These are phyloP conservation scores for Narcine bancroftii DNA, from an alignment of 2,113 vertebrate species.

Conservation along the genomic window DNA sequence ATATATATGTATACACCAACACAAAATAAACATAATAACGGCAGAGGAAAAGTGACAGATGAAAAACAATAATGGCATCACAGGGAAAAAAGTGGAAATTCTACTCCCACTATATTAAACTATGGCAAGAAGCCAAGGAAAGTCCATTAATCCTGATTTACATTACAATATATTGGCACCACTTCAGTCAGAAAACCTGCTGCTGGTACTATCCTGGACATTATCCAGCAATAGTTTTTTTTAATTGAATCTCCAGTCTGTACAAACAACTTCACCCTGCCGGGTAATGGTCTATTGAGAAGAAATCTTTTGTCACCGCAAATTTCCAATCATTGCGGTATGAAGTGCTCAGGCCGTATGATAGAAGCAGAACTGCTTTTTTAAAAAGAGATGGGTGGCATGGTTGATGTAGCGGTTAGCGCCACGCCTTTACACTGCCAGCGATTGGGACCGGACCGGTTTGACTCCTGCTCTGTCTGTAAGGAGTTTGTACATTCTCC, in stretches of 20 bases:
- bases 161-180: neutral
- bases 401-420: no score
- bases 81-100: neutral
- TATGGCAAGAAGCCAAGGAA: neutral
- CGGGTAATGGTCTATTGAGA: neutral
- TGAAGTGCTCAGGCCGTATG: neutral
- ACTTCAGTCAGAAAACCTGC: neutral
- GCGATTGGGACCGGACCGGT: no score
- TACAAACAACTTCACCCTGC: neutral
- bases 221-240: neutral
- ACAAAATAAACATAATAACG: neutral
- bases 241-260: neutral
- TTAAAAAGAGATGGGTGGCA: no score
- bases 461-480: no score
- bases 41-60: neutral
- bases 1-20: neutral
- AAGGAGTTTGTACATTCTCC: no score
- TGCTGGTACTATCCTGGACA: neutral
- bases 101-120: neutral
- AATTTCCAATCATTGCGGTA: neutral
- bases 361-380: neutral
- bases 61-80: neutral
- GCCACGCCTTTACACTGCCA: no score
- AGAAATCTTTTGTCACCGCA: neutral
- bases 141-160: neutral